phyloP scores from a whole-genome alignment of 2,888 invertebrate species.

The Aphodius sticticus region DNA sequence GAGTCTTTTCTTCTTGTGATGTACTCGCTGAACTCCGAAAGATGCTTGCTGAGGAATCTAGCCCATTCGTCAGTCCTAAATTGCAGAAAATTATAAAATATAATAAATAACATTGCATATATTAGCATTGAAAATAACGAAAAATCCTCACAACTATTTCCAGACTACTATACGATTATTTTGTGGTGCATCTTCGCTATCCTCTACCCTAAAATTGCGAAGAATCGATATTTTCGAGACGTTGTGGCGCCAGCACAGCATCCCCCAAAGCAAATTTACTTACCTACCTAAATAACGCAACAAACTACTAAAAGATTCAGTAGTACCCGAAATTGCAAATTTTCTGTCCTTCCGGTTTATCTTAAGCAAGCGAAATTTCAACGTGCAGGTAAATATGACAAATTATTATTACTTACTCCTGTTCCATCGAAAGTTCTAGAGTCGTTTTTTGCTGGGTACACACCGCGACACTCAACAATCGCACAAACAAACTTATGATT shows the following conservation, averaged over 20 bases:
- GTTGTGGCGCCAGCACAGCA: conserved; percentile 37
- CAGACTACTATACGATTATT: not conserved
- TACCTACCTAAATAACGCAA: conserved; percentile 20
- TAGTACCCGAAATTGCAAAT: not conserved
- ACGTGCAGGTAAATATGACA: not conserved
- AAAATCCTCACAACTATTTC: no score
- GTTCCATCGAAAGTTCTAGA: not conserved
- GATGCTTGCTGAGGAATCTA: conserved; percentile 7
- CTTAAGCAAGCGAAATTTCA: not conserved
- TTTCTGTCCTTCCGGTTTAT: not conserved
- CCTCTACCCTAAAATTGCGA: conserved; percentile 17
- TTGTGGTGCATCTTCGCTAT: not conserved
- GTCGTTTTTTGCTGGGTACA: not conserved
- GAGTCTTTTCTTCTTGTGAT: conserved; percentile 80
- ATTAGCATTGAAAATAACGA: not conserved
- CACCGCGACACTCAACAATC: not conserved
- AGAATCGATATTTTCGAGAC: conserved; percentile 40
- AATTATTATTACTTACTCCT: not conserved
- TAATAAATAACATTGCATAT: not conserved
- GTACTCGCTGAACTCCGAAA: conserved; percentile 78
- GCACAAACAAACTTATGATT: not conserved
- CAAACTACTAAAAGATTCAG: not conserved
- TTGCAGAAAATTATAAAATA: not conserved
- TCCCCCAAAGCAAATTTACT: conserved; percentile 27
- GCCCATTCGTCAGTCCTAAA: conserved; percentile 16